Percentiles rank a stretch among this genome's conserved stretches.
These are phyloP conservation scores for Papilio dardanus DNA, from an alignment of 1,140 invertebrate species.

Conservation along the genomic window DNA sequence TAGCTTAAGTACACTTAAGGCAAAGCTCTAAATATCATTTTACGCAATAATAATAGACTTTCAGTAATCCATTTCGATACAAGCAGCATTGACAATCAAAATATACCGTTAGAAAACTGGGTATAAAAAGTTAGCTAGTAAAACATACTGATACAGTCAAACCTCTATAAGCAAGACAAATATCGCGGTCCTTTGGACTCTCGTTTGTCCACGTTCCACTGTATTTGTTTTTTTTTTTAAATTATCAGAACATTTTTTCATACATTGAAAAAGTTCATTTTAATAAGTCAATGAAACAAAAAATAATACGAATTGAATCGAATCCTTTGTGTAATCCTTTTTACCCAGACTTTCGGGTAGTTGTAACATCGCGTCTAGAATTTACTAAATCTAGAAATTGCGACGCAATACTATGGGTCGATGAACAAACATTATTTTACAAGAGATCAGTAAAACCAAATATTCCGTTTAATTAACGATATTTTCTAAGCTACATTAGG, in stretches of 20 bases:
- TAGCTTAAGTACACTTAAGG: too few species aligned
- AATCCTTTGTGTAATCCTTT: neutral
- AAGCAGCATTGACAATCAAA: neutral
- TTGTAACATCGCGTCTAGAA: neutral
- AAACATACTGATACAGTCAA: too few species aligned
- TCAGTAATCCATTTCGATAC: neutral
- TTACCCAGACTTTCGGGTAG: neutral
- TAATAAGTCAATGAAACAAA: too few species aligned
- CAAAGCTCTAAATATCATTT: neutral
- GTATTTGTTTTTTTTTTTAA: too few species aligned
- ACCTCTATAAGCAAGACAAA: too few species aligned
- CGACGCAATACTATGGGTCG: constrained; percentile 3
- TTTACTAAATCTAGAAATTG: constrained; percentile 3
- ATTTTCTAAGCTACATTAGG: neutral
- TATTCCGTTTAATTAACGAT: neutral
- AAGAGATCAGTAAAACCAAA: neutral
- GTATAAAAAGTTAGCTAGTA: too few species aligned
- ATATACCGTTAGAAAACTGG: too few species aligned
- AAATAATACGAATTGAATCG: too few species aligned
- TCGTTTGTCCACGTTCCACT: too few species aligned
- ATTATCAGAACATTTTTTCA: too few species aligned
- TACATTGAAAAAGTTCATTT: too few species aligned
- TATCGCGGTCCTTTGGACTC: too few species aligned
- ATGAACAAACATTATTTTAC: neutral
- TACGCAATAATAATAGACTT: neutral